Evolutionary conservation across 2,797 vertebrate species (phyloP).

Genomic region (Sebastes jordani): DNA sequence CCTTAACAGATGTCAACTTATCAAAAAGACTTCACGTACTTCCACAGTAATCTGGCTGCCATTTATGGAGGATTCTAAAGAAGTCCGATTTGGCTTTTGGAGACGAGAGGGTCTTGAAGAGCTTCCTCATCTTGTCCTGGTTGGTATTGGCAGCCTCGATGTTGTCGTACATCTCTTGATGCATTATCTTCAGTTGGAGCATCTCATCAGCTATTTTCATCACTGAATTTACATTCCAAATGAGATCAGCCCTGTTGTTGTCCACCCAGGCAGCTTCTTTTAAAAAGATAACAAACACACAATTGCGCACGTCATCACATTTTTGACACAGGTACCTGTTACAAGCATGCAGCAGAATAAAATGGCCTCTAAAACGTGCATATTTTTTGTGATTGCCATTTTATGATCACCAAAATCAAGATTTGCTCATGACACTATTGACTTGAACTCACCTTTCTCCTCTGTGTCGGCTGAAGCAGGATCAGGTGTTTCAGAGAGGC

Average conservation of each 20-base stretch:
- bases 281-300: neutral
- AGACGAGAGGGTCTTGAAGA: neutral
- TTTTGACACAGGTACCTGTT: neutral
- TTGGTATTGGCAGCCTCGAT: neutral
- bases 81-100: slow-evolving; percentile 23
- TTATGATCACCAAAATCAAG: neutral
- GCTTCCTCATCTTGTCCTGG: slow-evolving; percentile 42
- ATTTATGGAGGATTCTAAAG: slow-evolving; percentile 12
- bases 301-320: neutral
- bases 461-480: neutral
- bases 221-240: slow-evolving; percentile 13
- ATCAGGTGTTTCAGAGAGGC: neutral
- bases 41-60: neutral
- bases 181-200: neutral
- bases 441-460: slow-evolving; percentile 18
- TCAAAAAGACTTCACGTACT: neutral
- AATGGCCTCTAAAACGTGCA: neutral
- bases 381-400: neutral
- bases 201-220: slow-evolving; percentile 33
- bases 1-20: neutral
- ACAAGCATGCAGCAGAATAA: neutral
- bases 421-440: neutral
- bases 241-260: slow-evolving; percentile 18
- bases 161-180: slow-evolving; percentile 16
- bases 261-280: slow-evolving; percentile 39